Evolutionary conservation across 2,888 invertebrate genomes (phyloP).

Genomic region (Nycteola revayana): DNA sequence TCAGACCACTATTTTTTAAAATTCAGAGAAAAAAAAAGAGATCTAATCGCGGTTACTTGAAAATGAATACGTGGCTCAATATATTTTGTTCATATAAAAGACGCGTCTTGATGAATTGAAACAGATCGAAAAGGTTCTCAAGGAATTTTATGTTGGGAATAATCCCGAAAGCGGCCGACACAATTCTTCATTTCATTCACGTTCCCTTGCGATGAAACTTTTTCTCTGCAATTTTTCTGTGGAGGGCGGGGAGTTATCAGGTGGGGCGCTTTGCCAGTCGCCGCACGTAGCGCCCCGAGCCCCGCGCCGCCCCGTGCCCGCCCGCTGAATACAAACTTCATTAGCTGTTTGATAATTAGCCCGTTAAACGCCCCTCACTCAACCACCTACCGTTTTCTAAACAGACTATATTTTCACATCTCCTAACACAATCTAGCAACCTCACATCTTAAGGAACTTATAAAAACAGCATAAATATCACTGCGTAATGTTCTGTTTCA

Average conservation of each 20-base stretch:
- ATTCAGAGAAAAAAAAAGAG: no score
- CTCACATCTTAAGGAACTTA: no score
- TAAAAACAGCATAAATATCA: no score
- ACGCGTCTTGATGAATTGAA: conserved; percentile 67
- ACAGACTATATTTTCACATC: conserved; percentile 39
- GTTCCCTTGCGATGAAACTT: conserved; percentile 81
- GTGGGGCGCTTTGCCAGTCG: conserved; percentile 76
- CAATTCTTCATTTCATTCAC: conserved; percentile 82
- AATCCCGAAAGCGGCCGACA: conserved; percentile 77
- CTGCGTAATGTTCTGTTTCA: no score
- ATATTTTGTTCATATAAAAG: conserved; percentile 39
- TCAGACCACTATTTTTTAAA: no score
- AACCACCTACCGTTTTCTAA: conserved; percentile 58
- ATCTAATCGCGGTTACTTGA: neutral
- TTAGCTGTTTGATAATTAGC: conserved; percentile 83
- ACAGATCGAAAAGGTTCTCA: conserved; percentile 71
- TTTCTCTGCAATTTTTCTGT: conserved; percentile 82
- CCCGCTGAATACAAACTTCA: conserved; percentile 82
- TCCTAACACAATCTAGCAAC: conserved; percentile 5
- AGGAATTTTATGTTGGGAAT: conserved; percentile 73
- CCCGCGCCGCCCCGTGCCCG: conserved; percentile 59
- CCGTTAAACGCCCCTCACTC: conserved; percentile 79
- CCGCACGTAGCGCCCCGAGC: conserved; percentile 68
- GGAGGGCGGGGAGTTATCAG: conserved; percentile 78
- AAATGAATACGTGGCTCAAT: conserved; percentile 7